These are phyloP conservation scores for Nixonia krombeini DNA, from an alignment of 1,140 invertebrate species.

Conservation along the genomic window DNA sequence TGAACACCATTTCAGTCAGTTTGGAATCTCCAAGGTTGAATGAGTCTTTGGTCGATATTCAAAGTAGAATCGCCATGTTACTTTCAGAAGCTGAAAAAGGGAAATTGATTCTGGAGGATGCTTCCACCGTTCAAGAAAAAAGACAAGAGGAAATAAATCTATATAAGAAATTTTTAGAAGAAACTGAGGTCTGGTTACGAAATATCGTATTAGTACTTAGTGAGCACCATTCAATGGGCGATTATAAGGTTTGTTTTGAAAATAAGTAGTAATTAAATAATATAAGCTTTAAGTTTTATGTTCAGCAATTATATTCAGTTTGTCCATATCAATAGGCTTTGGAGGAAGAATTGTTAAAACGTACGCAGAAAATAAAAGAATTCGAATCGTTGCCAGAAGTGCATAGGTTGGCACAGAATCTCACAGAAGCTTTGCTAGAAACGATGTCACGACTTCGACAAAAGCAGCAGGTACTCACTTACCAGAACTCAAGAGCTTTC, in stretches of 20 bases:
- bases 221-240: slow-evolving; percentile 40
- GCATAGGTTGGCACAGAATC: slow-evolving; percentile 54
- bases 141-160: slow-evolving; percentile 73
- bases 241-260: slow-evolving; percentile 52
- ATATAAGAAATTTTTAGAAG: slow-evolving; percentile 76
- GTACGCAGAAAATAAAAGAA: slow-evolving; percentile 54
- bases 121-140: slow-evolving; percentile 71
- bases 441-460: slow-evolving; percentile 53
- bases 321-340: slow-evolving; percentile 50
- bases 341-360: slow-evolving; percentile 59
- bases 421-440: slow-evolving; percentile 61
- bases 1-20: slow-evolving; percentile 70
- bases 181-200: slow-evolving; percentile 77
- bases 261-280: no score
- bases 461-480: slow-evolving; percentile 69
- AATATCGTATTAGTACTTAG: slow-evolving; percentile 51
- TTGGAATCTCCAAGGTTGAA: slow-evolving; percentile 71
- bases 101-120: slow-evolving; percentile 72
- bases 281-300: no score
- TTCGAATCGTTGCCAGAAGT: slow-evolving; percentile 64
- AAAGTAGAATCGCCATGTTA: slow-evolving; percentile 73
- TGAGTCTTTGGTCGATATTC: slow-evolving; percentile 69
- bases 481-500: slow-evolving; percentile 62
- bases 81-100: slow-evolving; percentile 76
- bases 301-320: no score